Evolutionary conservation across 1,140 invertebrate genomes (phyloP), one percentile per base, ranked within the genome.

Genomic region (Amphibalanus amphitrite): DNA sequence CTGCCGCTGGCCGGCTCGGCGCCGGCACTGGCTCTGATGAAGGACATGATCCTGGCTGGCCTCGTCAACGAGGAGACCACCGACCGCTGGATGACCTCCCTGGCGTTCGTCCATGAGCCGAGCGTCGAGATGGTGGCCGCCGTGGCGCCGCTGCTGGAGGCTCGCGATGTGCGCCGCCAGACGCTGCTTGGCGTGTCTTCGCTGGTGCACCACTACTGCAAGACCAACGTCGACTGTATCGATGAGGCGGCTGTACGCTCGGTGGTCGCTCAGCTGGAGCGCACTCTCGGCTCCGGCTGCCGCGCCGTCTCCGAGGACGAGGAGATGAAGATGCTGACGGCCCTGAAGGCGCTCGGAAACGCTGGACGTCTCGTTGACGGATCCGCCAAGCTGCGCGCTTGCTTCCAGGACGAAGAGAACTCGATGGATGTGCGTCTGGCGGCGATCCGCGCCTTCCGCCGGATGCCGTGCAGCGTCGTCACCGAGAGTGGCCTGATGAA

Each of bases 291-390:
- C 69, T 75, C 75, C 38, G 78, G 78, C 72, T 90, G 90, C 69
- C 71, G 74, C 64, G 65, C 74, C 70, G 85, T 84, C 73, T 80
- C 85, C 0, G 82, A 84, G 67, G 79, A 86, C 65, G 85, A 89
- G 17, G 89, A 91, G 77, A 85, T 89, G 72, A 79, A 84, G 81
- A 80, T 90, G 1, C 82, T 96, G 26, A 84, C 86, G 40, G 85
- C 88, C 3, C 78, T 96, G 29, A 93, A 94, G 79, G 90, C 89
- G 20, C 82, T 96, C 47, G 86, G 87, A n/a, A 96, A 95, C 80
- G 83, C 88, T 29, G 84, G 86, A 8, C 85, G 86, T 71, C 79
- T 92, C 20, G 86, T 86, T 20, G 75, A 75, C 69, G 84, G 87
- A 68, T 82, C 82, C 23, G 80, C 84, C 20, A 86, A 88, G 74